phyloP scores from a whole-genome alignment of 2,888 invertebrate species.

The Sphinx pinastri region DNA sequence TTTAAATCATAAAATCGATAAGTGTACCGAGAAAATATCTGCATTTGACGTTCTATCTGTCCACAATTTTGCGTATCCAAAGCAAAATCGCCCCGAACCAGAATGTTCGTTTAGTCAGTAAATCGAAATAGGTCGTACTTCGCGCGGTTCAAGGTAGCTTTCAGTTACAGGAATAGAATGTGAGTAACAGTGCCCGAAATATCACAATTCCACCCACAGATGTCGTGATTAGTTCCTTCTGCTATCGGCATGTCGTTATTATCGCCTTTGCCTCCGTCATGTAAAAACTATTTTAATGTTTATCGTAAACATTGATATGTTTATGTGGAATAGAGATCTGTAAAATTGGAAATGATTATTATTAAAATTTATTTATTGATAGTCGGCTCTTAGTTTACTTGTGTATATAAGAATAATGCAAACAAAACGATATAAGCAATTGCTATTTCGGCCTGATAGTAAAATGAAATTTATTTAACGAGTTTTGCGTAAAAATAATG shows the following conservation, averaged over 20 bases:
- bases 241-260: conserved; percentile 4
- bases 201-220: conserved; percentile 54
- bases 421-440: too few relatives aligned
- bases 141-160: conserved; percentile 74
- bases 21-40: neutral
- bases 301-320: too few relatives aligned
- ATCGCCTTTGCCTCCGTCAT: conserved; percentile 27
- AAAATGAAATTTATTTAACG: too few relatives aligned
- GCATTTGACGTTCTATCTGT: neutral
- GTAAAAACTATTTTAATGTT: too few relatives aligned
- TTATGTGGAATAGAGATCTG: too few relatives aligned
- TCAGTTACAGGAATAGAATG: conserved; percentile 64
- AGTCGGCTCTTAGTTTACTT: too few relatives aligned
- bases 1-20: neutral
- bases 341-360: too few relatives aligned
- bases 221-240: conserved; percentile 43
- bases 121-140: conserved; percentile 73
- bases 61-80: neutral
- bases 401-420: too few relatives aligned
- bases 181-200: conserved; percentile 72
- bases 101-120: conserved; percentile 50
- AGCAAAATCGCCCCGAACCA: conserved; percentile 18
- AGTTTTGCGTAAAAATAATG: neutral
- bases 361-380: too few relatives aligned
- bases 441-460: too few relatives aligned